These are phyloP conservation scores for Cyphomyrus plagiostoma DNA, from an alignment of 2,113 vertebrate species.

Conservation along the genomic window DNA sequence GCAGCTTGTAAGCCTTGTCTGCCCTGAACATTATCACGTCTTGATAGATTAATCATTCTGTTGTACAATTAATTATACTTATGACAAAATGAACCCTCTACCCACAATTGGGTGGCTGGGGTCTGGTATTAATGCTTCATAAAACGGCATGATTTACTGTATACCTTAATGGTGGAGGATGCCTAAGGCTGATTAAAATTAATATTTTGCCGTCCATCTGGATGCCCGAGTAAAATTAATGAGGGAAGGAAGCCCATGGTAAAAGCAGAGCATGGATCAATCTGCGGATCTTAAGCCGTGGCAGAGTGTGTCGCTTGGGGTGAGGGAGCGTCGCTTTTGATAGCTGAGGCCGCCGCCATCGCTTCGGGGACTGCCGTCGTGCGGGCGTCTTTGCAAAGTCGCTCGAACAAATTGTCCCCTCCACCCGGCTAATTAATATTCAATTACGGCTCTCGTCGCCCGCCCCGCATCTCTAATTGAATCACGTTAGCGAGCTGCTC, in stretches of 20 bases:
- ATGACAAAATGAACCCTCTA: conserved; percentile 90
- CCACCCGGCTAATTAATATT: conserved; percentile 44
- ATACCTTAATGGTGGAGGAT: conserved; percentile 86
- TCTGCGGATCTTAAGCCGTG: conserved; percentile 63
- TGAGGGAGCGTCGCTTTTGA: conserved; percentile 50
- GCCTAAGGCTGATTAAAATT: conserved; percentile 99
- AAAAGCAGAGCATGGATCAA: conserved; percentile 79
- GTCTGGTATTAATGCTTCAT: conserved; percentile 81
- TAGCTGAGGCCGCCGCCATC: conserved; percentile 24
- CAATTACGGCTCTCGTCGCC: conserved; percentile 30
- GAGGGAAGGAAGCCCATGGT: conserved; percentile 84
- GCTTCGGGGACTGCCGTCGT: conserved; percentile 42
- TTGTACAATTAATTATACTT: conserved; percentile 99
- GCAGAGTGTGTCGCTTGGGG: conserved; percentile 40
- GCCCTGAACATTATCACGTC: conserved; percentile 57
- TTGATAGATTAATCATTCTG: conserved; percentile 94
- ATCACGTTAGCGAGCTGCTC: conserved; percentile 48
- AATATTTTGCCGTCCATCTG: conserved; percentile 99
- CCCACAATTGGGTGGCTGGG: conserved; percentile 76
- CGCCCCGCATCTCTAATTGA: conserved; percentile 54
- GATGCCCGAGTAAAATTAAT: conserved; percentile 99
- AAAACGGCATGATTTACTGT: conserved; percentile 88
- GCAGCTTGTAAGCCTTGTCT: conserved; percentile 70
- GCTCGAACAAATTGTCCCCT: background rate
- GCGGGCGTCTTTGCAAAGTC: background rate